Evolutionary conservation across 2,888 invertebrate genomes (phyloP), one percentile per base, ranked within the genome.

Genomic region (Eumacrocentrus americanus): DNA sequence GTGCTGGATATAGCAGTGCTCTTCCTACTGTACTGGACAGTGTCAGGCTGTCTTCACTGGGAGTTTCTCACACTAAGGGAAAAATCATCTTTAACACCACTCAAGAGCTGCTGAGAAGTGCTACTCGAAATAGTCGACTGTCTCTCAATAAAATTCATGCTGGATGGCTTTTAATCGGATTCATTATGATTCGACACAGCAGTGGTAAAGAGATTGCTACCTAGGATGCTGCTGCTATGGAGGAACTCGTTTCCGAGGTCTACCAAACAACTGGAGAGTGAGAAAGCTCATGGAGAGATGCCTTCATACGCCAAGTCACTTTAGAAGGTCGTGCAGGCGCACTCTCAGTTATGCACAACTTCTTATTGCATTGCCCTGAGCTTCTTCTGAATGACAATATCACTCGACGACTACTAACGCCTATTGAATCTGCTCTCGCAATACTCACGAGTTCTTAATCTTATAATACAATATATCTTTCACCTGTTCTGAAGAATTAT

Each of bases 251-350:
- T 99, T 81, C 98, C 99, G 0, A 87, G 98, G 50, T 97, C 97
- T 0, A 89, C 90, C 37, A 98, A 98, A 77, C 98, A 99, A 81
- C 84, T 99, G 12, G 98, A 98, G 78, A 94, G 96, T 0, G 99
- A 99, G 82, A 97, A 97, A 72, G 90, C 94, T 12, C 85, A 98
- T 73, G 92, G 96, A 5, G 98, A 99, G n/a, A n/a, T 83, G 94
- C 96, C 0, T 98, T 98, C 78, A 98, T 98, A 12, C 99, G 98
- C 98, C 95, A 95, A 85, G 92, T 98, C 40, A 97, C 98, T 0
- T 82, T 99, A 57, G 98, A 98, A 82, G 96, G 96, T 2, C 87
- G 98, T 42, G 95, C 98, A 2, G 98, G 98, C 0, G 98, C 98
- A 1, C 82, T 99, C 9, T 95, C 96, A 42, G 95, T 98, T 0